Conservation (phyloP, 92 coral and sea anemone species). For the Porites lobata region DNA sequence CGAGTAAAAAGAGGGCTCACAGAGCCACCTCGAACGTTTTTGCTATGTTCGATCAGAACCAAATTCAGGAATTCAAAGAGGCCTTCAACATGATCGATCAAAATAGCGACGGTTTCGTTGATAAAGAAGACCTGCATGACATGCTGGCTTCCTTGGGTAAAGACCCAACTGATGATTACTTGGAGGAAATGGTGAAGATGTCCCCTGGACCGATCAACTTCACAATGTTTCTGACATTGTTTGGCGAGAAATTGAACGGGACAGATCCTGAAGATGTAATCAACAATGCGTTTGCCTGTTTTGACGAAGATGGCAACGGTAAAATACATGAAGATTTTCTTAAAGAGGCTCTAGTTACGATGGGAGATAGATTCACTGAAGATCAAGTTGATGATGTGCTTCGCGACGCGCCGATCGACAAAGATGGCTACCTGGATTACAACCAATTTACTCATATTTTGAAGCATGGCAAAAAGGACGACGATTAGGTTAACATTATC, state of each 20-base stretch:
- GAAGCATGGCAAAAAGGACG: slow-evolving; percentile 99
- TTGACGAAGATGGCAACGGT: slow-evolving; percentile 93
- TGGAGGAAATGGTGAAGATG: slow-evolving; percentile 94
- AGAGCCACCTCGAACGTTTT: slow-evolving; percentile 99
- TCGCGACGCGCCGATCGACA: slow-evolving; percentile 98
- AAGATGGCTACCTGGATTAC: slow-evolving; percentile 93
- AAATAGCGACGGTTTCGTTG: slow-evolving; percentile 99
- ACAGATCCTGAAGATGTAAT: slow-evolving; percentile 99
- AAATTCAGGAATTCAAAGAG: slow-evolving; percentile 99
- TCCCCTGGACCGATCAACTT: slow-evolving; percentile 99
- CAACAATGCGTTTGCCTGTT: slow-evolving; percentile 95
- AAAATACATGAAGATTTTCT: slow-evolving; percentile 87
- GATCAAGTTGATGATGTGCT: slow-evolving; percentile 98
- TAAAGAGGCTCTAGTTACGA: slow-evolving; percentile 95
- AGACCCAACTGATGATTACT: slow-evolving; percentile 93
- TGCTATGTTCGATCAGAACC: slow-evolving; percentile 99
- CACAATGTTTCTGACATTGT: slow-evolving; percentile 97
- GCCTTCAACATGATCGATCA: slow-evolving; percentile 99
- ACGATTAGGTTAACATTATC: slow-evolving; percentile 48
- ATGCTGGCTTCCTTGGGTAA: slow-evolving; percentile 99
- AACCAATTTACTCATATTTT: slow-evolving; percentile 88
- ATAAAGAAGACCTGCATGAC: slow-evolving; percentile 98
- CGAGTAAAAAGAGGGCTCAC: slow-evolving; percentile 95
- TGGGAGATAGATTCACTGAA: slow-evolving; percentile 98
- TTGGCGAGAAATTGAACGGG: slow-evolving; percentile 99